Percentiles rank a stretch among this genome's conserved stretches.
Evolutionary conservation across 2,113 vertebrate genomes (phyloP).

Genomic region (Carollia perspicillata): DNA sequence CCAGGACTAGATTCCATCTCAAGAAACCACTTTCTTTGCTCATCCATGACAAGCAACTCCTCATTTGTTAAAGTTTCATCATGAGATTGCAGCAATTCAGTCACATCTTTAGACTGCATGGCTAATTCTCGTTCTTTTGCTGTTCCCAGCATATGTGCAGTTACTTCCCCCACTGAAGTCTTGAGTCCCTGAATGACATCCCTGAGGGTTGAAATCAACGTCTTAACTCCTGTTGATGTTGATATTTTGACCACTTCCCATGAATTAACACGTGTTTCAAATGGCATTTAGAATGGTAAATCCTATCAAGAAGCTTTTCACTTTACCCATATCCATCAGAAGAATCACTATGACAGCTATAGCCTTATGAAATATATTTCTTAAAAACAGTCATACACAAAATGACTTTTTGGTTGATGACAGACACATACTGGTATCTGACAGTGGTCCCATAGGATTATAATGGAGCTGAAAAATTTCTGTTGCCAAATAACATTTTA

Average conservation of each 20-base stretch:
- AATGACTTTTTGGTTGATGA: not conserved
- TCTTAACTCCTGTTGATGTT: not conserved
- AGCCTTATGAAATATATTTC: not conserved
- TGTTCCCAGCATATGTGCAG: not conserved
- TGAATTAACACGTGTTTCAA: not conserved
- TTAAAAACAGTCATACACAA: not conserved
- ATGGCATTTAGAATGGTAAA: not conserved
- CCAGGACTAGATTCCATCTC: not conserved
- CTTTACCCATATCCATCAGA: not conserved
- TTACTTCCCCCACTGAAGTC: not conserved
- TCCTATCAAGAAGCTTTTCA: not conserved
- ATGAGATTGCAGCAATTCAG: not conserved
- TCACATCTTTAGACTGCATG: not conserved
- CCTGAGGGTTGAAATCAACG: not conserved
- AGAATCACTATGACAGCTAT: not conserved
- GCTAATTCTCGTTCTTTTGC: not conserved
- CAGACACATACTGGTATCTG: not conserved
- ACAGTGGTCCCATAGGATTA: not conserved
- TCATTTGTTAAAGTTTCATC: not conserved
- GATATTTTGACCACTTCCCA: not conserved
- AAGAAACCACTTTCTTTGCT: not conserved
- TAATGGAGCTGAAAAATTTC: not conserved
- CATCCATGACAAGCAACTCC: not conserved
- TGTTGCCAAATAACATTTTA: not conserved
- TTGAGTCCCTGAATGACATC: not conserved